phyloP scores from a whole-genome alignment of 2,797 vertebrate genomes.

The Hoplostethus atlanticus region DNA sequence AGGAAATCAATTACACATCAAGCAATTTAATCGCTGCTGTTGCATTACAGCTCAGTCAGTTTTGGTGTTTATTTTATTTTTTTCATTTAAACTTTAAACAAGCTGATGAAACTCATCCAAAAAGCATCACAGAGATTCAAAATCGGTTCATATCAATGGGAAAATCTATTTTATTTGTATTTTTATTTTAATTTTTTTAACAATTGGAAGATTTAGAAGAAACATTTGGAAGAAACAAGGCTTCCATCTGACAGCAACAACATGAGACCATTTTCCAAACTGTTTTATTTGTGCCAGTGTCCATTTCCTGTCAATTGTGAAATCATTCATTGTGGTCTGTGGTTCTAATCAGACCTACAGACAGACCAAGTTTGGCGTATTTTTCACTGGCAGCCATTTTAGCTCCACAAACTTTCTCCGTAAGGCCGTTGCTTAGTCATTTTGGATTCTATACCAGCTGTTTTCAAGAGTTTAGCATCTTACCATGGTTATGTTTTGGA shows the following conservation, averaged over 20 bases:
- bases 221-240: conserved; percentile 28
- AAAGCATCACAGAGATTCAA: background rate
- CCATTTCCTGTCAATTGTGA: conserved; percentile 11
- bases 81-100: background rate
- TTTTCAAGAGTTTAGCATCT: background rate
- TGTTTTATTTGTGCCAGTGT: background rate
- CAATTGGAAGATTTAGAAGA: conserved; percentile 21
- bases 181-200: conserved; percentile 1
- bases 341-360: conserved; percentile 13
- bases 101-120: conserved; percentile 19
- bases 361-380: background rate
- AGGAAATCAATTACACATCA: background rate
- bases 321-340: background rate
- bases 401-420: conserved; percentile 13
- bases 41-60: background rate
- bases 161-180: background rate
- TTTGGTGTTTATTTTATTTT: background rate
- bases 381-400: conserved; percentile 20
- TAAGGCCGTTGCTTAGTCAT: conserved; percentile 15
- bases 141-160: conserved; percentile 3
- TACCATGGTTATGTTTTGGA: conserved; percentile 11
- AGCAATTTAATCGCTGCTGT: background rate
- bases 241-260: conserved; percentile 14
- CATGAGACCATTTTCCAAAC: background rate
- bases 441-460: conserved; percentile 36